A percentile compares a stretch with the other conserved stretches of the same genome.
Evolutionary conservation across 2,797 vertebrate genomes (phyloP).

Genomic region (Threskiornis aethiopicus): DNA sequence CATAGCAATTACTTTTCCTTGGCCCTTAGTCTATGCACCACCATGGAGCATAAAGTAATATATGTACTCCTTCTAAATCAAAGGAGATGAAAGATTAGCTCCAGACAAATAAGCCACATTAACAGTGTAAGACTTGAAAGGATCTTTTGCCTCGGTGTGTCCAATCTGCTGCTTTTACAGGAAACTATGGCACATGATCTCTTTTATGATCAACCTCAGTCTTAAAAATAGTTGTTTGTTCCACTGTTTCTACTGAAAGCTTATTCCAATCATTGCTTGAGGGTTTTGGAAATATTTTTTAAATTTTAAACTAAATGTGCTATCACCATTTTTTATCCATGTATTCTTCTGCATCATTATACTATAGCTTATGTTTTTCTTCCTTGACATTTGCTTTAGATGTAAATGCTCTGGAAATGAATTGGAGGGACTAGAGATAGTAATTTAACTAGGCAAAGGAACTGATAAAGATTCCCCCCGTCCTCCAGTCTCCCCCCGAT

Average conservation of each 20-base stretch:
- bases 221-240: neutral
- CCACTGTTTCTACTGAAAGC: neutral
- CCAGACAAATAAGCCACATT: neutral
- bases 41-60: neutral
- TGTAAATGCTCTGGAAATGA: neutral
- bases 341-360: neutral
- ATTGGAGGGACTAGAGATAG: neutral
- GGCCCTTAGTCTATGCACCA: neutral
- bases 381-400: neutral
- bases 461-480: no score
- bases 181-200: neutral
- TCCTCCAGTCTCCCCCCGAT: fast-evolving
- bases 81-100: neutral
- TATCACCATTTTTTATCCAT: neutral
- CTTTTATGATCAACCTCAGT: neutral
- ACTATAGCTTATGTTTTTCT: neutral
- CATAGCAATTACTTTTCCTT: neutral
- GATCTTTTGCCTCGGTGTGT: neutral
- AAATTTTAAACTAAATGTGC: neutral
- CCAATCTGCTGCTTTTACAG: neutral
- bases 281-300: neutral
- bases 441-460: neutral
- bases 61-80: neutral
- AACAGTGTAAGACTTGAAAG: neutral
- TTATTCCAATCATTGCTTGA: neutral